Conservation (phyloP, 2,113 vertebrate genomes). For the Butastur rufipennis region DNA sequence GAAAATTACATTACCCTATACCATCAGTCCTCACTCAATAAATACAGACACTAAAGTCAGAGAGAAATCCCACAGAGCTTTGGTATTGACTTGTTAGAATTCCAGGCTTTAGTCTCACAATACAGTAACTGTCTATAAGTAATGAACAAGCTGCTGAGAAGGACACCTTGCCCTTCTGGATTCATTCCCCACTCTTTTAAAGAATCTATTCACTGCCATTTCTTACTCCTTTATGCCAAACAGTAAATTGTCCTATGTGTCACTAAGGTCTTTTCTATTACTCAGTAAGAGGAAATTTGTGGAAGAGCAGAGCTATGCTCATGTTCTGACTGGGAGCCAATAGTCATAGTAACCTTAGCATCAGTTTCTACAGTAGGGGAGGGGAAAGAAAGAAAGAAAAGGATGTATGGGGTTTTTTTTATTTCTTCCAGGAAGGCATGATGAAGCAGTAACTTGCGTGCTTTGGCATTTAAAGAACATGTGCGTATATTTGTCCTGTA, state of each 20-base stretch:
- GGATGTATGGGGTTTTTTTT: neutral
- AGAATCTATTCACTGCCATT: neutral
- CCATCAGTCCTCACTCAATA: constrained; percentile 56
- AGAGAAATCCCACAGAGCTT: constrained; percentile 17
- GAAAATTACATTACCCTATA: constrained; percentile 72
- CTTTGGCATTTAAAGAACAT: neutral
- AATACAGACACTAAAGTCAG: constrained; percentile 4
- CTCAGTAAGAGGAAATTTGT: neutral
- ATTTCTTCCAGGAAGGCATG: neutral
- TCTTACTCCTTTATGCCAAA: neutral
- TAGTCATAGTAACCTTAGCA: neutral
- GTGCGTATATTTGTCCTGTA: neutral
- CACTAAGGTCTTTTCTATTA: neutral
- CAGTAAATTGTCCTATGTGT: neutral
- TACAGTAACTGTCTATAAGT: constrained; percentile 50
- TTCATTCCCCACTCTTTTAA: neutral
- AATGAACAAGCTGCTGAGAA: neutral
- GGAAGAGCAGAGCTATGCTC: neutral
- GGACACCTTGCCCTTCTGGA: neutral
- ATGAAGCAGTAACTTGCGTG: neutral
- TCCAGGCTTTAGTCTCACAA: constrained; percentile 22
- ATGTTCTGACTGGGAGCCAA: neutral
- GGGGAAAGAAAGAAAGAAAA: neutral
- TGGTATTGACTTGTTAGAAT: constrained; percentile 1
- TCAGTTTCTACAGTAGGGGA: neutral